These are phyloP conservation scores for Bovichtus diacanthus DNA, from an alignment of 2,797 vertebrate genomes.

Conservation along the genomic window DNA sequence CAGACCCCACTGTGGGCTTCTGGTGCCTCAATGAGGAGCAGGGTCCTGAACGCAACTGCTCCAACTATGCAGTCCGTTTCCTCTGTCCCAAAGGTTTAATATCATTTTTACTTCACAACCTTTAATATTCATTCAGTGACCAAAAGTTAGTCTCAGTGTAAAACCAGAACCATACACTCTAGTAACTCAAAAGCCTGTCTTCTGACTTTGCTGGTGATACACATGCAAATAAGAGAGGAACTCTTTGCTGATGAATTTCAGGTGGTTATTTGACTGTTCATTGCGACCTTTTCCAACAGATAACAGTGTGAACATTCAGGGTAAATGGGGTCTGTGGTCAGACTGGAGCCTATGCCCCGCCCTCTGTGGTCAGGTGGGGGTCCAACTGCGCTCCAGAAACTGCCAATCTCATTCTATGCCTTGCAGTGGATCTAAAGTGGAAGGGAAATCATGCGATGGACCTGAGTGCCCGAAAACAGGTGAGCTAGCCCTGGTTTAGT, in stretches of 20 bases:
- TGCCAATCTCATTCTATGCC: slow-evolving; percentile 84
- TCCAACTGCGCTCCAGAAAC: slow-evolving; percentile 89
- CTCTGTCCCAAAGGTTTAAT: slow-evolving; percentile 87
- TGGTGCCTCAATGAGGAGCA: slow-evolving; percentile 94
- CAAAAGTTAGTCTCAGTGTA: background rate
- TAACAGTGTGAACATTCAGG: slow-evolving; percentile 60
- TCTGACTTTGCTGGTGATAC: background rate
- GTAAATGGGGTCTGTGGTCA: slow-evolving; percentile 91
- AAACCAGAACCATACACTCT: background rate
- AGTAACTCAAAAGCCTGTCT: background rate
- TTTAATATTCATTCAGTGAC: background rate
- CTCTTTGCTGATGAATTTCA: background rate
- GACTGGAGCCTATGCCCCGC: slow-evolving; percentile 92
- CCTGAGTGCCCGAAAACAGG: slow-evolving; percentile 86
- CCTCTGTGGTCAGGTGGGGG: slow-evolving; percentile 88
- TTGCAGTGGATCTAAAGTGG: slow-evolving; percentile 89
- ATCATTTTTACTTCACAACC: background rate
- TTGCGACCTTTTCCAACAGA: slow-evolving; percentile 44
- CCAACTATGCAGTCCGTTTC: slow-evolving; percentile 93
- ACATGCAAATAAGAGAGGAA: background rate
- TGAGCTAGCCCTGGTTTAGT: slow-evolving; percentile 17
- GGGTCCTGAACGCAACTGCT: slow-evolving; percentile 86
- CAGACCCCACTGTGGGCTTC: slow-evolving; percentile 88
- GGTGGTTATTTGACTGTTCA: background rate
- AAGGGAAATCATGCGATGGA: slow-evolving; percentile 89